Conservation (phyloP, 2,888 invertebrate genomes). For the Cepaea hortensis region DNA sequence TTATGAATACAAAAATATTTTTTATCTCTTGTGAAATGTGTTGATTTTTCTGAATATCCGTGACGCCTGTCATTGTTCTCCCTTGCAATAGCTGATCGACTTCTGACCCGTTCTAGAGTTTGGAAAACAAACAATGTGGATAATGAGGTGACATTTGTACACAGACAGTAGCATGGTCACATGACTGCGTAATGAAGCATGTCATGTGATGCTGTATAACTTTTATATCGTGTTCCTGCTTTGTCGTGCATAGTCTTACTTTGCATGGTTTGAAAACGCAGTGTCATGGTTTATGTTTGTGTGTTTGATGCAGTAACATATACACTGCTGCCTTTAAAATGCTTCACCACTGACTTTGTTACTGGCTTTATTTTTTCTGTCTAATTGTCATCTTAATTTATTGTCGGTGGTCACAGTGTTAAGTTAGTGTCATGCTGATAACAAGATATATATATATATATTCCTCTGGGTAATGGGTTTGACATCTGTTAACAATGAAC, state of each 20-base stretch:
- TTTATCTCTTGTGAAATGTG: too few species aligned
- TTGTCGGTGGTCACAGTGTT: too few species aligned
- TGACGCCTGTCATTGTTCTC: conserved; percentile 15
- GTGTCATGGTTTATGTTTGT: not conserved
- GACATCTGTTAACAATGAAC: too few species aligned
- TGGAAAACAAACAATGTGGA: conserved; percentile 43
- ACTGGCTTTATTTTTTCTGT: too few species aligned
- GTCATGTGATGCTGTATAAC: conserved; percentile 19
- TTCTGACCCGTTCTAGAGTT: conserved; percentile 43
- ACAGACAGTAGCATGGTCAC: conserved; percentile 35
- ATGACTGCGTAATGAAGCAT: conserved; percentile 11
- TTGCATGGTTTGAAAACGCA: not conserved
- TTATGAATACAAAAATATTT: too few species aligned
- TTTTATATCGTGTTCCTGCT: conserved; percentile 3
- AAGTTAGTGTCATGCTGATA: too few species aligned
- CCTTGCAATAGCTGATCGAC: conserved; percentile 34
- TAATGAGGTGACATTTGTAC: conserved; percentile 30
- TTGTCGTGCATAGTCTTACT: not conserved
- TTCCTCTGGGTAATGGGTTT: too few species aligned
- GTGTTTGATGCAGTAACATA: not conserved
- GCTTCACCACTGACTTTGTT: not conserved
- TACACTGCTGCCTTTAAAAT: not conserved
- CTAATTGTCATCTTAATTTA: too few species aligned
- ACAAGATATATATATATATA: too few species aligned
- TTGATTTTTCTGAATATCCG: not conserved